Conservation (phyloP, 2,888 invertebrate species). For the Oasisia sp. region DNA sequence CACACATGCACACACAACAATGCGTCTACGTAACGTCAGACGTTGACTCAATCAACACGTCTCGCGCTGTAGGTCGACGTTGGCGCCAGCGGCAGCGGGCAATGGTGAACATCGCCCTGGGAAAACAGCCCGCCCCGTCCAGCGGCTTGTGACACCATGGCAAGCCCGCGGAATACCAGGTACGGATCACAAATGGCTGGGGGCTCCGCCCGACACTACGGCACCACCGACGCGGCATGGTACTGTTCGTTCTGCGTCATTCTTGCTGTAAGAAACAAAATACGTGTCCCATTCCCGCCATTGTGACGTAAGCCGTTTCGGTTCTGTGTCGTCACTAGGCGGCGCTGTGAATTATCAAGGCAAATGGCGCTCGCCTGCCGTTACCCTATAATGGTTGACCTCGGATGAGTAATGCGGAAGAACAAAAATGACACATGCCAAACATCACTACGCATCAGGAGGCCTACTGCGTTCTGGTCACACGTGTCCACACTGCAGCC, state of each 20-base stretch:
- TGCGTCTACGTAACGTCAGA: not conserved
- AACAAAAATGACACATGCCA: too few species aligned
- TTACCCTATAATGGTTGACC: too few species aligned
- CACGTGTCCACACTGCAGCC: too few species aligned
- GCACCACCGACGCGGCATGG: not conserved
- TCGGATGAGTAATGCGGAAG: too few species aligned
- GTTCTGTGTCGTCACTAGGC: not conserved
- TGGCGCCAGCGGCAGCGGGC: not conserved
- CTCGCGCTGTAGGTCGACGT: not conserved
- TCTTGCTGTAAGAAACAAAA: not conserved
- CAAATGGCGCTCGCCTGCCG: not conserved
- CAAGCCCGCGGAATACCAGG: not conserved
- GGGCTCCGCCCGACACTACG: not conserved
- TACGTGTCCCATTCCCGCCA: not conserved
- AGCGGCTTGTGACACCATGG: not conserved
- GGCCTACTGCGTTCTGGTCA: too few species aligned
- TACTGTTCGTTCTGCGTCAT: not conserved
- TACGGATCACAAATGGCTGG: not conserved
- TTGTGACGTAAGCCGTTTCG: not conserved
- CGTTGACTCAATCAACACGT: not conserved
- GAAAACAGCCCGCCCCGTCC: not conserved
- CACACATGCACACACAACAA: not conserved
- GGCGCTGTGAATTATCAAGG: not conserved
- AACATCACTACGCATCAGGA: too few species aligned
- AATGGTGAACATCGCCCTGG: not conserved